phyloP scores from a whole-genome alignment of 2,797 vertebrate species.

The Prunella strophiata region DNA sequence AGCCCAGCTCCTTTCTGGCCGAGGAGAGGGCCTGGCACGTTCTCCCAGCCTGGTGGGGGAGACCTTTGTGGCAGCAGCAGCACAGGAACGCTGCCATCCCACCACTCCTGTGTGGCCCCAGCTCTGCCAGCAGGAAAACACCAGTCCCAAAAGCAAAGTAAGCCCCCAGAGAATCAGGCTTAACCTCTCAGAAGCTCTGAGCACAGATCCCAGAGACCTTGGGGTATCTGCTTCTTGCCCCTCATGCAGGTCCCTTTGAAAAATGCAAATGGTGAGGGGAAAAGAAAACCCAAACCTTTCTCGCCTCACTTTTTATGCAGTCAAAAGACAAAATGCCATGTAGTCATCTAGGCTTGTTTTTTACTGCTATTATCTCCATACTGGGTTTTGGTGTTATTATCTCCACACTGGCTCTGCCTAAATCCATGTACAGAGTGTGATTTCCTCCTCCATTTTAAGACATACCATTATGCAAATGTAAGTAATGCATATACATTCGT shows the following conservation, averaged over 20 bases:
- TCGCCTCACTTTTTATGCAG: background rate
- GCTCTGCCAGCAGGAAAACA: background rate
- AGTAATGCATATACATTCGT: background rate
- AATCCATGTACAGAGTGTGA: background rate
- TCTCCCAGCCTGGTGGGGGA: background rate
- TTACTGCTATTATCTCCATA: background rate
- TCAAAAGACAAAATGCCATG: background rate
- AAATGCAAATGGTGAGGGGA: background rate
- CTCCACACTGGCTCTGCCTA: background rate
- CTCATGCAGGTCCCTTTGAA: background rate
- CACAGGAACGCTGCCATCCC: background rate
- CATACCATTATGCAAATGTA: background rate
- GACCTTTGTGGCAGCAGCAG: background rate
- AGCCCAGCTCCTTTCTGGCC: background rate
- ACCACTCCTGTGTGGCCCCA: rapidly evolving
- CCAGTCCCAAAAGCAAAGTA: background rate
- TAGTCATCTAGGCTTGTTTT: background rate
- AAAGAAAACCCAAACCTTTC: background rate
- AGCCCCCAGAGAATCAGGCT: background rate
- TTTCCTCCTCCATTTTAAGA: constrained; percentile 8
- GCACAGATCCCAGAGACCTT: background rate
- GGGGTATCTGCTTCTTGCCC: background rate
- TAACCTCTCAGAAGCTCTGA: background rate
- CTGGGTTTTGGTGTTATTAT: background rate
- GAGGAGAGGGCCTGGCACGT: background rate